A percentile compares a stretch with the other conserved stretches of the same genome.
Evolutionary conservation across 1,140 invertebrate species (phyloP).

Genomic region (Orchesella cincta): DNA sequence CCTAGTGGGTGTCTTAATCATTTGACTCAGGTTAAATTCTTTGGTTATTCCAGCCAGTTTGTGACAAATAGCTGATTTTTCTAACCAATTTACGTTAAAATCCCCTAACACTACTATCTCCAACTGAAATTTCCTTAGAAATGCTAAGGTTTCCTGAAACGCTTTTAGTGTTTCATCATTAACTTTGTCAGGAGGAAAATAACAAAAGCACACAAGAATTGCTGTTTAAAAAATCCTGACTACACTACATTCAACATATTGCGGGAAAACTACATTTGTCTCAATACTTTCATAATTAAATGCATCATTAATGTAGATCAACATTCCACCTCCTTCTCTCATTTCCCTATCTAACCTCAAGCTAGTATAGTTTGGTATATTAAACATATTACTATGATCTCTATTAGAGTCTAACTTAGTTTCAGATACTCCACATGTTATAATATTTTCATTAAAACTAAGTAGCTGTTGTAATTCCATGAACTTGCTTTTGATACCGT

Average conservation of each 20-base stretch:
- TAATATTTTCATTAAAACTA: background rate
- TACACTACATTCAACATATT: background rate
- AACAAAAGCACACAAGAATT: background rate
- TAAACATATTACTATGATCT: background rate
- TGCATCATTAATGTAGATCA: background rate
- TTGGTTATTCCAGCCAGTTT: background rate
- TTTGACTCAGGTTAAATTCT: background rate
- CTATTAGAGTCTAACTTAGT: background rate
- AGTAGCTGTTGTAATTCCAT: background rate
- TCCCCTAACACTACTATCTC: background rate
- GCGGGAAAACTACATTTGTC: background rate
- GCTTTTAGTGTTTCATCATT: background rate
- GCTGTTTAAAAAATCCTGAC: background rate
- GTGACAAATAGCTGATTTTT: background rate
- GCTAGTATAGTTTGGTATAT: background rate
- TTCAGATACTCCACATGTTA: background rate
- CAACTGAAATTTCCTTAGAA: background rate
- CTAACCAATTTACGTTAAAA: background rate
- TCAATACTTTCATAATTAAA: background rate
- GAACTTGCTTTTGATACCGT: background rate
- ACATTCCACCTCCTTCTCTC: background rate
- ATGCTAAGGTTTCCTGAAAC: background rate
- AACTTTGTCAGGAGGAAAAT: background rate
- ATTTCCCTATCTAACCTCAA: background rate
- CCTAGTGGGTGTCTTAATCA: background rate